phyloP scores from a whole-genome alignment of 1,140 invertebrate species.

The Lysiphlebus fabarum region DNA sequence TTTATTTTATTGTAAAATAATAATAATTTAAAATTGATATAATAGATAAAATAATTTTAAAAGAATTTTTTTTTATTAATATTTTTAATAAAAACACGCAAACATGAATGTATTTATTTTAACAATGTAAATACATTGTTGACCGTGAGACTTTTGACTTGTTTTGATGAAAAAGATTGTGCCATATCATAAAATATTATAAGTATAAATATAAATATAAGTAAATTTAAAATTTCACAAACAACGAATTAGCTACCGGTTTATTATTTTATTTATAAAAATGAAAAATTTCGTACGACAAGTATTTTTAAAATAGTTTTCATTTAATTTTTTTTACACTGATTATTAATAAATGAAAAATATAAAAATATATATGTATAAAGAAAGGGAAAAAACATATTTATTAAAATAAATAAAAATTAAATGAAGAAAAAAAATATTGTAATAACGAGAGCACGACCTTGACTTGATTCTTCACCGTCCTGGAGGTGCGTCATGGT shows the following conservation, averaged over 20 bases:
- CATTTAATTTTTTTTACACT: not conserved
- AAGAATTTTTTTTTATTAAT: constrained; percentile 13
- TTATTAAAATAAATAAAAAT: not conserved
- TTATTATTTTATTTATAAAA: not conserved
- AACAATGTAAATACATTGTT: constrained; percentile 4
- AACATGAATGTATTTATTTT: not conserved
- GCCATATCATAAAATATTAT: not conserved
- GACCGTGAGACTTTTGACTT: constrained; percentile 9
- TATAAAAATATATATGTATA: not conserved
- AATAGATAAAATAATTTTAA: constrained; percentile 6
- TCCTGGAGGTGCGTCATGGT: constrained; percentile 19
- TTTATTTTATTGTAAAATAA: too few relatives aligned
- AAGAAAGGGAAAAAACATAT: not conserved
- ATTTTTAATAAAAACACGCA: constrained; percentile 10
- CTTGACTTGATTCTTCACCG: constrained; percentile 21
- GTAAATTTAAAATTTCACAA: not conserved
- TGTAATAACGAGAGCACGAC: constrained; percentile 22
- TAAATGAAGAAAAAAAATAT: constrained; percentile 6
- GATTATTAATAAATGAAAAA: not conserved
- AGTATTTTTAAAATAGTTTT: not conserved
- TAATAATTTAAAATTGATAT: not conserved
- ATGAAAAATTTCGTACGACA: too few relatives aligned
- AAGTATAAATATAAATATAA: too few relatives aligned
- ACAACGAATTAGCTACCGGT: constrained; percentile 9
- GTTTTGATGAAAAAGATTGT: constrained; percentile 15